Conservation (phyloP, 2,888 invertebrate species). For the Antitype chi region DNA sequence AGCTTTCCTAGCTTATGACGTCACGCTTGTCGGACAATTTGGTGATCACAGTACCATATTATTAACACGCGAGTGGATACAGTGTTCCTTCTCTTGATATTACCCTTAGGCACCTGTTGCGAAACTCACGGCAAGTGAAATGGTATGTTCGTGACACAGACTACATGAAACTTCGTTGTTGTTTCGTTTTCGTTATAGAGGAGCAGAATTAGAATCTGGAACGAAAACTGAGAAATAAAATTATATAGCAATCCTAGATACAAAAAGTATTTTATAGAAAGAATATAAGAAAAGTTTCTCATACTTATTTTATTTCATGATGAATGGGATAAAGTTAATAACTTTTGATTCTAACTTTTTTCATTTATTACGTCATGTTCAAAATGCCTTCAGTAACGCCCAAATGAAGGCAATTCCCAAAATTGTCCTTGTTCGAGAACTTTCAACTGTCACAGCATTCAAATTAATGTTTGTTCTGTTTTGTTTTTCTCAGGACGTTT, state of each 20-base stretch:
- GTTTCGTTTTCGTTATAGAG: conserved; percentile 24
- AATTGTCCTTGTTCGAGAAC: conserved; percentile 87
- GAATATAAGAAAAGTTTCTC: conserved; percentile 76
- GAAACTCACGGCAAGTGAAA: conserved; percentile 36
- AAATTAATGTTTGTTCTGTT: conserved; percentile 90
- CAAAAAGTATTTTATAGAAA: conserved; percentile 69
- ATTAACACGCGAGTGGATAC: conserved; percentile 31
- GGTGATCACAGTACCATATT: conserved; percentile 30
- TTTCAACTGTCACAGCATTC: conserved; percentile 88
- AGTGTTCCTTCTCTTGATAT: conserved; percentile 35
- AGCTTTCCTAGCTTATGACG: conserved; percentile 32
- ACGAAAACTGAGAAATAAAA: conserved; percentile 43
- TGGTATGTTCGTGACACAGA: conserved; percentile 24
- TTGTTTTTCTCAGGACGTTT: conserved; percentile 85
- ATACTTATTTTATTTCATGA: conserved; percentile 83
- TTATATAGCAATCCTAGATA: conserved; percentile 60
- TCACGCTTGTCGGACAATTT: conserved; percentile 27
- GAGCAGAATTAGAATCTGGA: conserved; percentile 32
- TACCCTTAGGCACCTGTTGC: conserved; percentile 56
- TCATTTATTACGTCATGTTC: conserved; percentile 89
- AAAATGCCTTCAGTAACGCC: conserved; percentile 86
- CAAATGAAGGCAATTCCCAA: conserved; percentile 88
- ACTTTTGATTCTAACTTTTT: conserved; percentile 90
- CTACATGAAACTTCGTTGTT: conserved; percentile 28
- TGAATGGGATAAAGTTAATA: conserved; percentile 90